Base-by-base conservation (phyloP, 2,888 invertebrate species). In the Drosophila macrospina region DNA sequence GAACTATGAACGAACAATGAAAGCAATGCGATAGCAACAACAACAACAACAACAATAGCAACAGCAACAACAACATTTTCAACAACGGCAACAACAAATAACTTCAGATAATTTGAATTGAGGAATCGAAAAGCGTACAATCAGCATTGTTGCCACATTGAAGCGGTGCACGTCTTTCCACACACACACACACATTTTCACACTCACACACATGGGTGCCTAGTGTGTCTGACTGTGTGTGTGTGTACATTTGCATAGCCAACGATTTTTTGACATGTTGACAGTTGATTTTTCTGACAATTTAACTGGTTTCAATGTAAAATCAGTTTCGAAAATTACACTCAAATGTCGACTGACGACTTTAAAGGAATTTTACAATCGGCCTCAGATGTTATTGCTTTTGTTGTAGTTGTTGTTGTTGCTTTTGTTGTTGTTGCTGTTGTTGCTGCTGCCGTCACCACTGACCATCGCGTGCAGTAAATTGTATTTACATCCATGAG, bases 201-300 rank as follows among this genome's bases (percentile, higher is more conserved):
- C 47, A 4, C 55, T 64, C 11, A 37, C 28, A 41, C 54, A 42
- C 52, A 39, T 28, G 60, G 42, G 13, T 50, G 24, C 5, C 1
- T 44, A 36, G 10, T 30, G 10, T 48, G 28, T 48, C 20, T 48
- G 28, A 39, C 36, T 50, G 44, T 64, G 55, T 52, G 34, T 56
- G 39, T 61, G 50, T 75, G 63, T 76, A 67, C 87, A 89, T 85
- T 88, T 82, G 84, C 87, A 86, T 88, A 86, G 80, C 80, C 89
- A 82, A 78, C 87, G 87, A 84, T 87, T 91, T 90, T 90, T 86
- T 90, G 90, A 90, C 90, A 90, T 86, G 91, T 90, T 90, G 90
- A 90, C 91, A 90, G 91, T 88, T 90, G 90, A 90, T 91, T 90
- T 91, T 91, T 91, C 90, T 90, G 90, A 91, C 90, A 90, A 90